Evolutionary conservation across 2,113 vertebrate genomes (phyloP).

Genomic region (Turdus rufiventris): DNA sequence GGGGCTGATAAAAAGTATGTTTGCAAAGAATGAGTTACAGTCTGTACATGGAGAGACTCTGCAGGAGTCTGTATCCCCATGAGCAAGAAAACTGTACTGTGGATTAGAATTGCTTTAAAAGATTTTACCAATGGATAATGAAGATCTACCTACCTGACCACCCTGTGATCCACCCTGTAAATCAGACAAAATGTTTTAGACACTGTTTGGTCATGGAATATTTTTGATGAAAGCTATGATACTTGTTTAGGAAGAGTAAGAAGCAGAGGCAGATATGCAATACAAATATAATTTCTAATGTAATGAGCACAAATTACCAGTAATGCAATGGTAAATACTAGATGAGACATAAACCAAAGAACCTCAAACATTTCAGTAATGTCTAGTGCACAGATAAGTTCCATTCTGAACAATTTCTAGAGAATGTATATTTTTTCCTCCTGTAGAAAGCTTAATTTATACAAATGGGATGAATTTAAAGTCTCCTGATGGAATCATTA

Average conservation of each 20-base stretch:
- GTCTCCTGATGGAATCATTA: neutral
- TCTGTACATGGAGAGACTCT: neutral
- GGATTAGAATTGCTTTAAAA: neutral
- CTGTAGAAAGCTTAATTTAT: neutral
- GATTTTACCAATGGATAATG: neutral
- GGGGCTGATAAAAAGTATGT: neutral
- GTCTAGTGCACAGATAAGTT: neutral
- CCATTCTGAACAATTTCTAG: neutral
- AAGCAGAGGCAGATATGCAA: neutral
- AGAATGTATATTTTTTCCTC: neutral
- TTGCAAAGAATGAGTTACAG: neutral
- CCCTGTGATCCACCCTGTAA: conserved; percentile 11
- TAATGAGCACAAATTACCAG: neutral
- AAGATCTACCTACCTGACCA: neutral
- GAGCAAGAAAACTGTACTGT: neutral
- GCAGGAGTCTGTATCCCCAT: neutral
- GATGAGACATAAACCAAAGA: neutral
- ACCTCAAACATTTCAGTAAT: neutral
- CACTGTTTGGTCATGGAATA: neutral
- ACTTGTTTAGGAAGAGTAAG: neutral
- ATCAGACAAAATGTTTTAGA: neutral
- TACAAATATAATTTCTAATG: neutral
- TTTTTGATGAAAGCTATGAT: neutral
- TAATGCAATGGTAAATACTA: neutral
- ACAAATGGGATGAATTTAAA: neutral